Evolutionary conservation across 2,888 invertebrate genomes (phyloP), one percentile per base, ranked within the genome.

Genomic region (Crepidodera aurea): DNA sequence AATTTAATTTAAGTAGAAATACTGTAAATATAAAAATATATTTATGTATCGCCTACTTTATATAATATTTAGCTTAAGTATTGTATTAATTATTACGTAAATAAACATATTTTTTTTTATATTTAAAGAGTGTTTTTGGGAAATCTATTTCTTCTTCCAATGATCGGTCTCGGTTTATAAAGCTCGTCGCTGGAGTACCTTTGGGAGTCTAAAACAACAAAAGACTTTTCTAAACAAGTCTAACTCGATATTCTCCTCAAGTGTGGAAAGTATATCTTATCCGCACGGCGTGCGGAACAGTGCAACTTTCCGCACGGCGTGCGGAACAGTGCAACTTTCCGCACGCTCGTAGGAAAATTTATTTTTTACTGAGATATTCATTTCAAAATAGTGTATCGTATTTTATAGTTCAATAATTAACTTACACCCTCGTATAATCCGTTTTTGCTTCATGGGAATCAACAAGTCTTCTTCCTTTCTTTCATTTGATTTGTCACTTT

Each of bases 171-270:
- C 54, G 90, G 90, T 77, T 90, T 90, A 77, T 90, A 90, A 60
- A 90, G 82, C 80, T 90, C 90, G 71, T 89, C 88, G 70, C 86
- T 88, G 59, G 86, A 84, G 74, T 90, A 90, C 63, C 88, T 83
- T 76, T 90, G 87, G n/a, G 62, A 54, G 64, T 60, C 60, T 57
- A 50, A 44, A 51, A 56, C 2, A 16, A 22, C 32, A 27, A 53
- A 50, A n/a, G n/a, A 5, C 8, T 16, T 13, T 3, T 19, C 18
- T 16, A 44, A 16, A 13, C 13, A 54, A 16, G 40, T 39, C 32
- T 34, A 18, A 4, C 8, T 27, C 7, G 27, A 27, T 27, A 27
- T 39, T 4, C 8, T 39, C 13, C 13, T 39, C 7, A 1, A 39
- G n/a, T 19, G n/a, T n/a, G n/a, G n/a, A n/a, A n/a, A n/a, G n/a